Evolutionary conservation across 2,797 vertebrate genomes (phyloP), one percentile per base, ranked within the genome.

Genomic region (Pangasius mekongensis): DNA sequence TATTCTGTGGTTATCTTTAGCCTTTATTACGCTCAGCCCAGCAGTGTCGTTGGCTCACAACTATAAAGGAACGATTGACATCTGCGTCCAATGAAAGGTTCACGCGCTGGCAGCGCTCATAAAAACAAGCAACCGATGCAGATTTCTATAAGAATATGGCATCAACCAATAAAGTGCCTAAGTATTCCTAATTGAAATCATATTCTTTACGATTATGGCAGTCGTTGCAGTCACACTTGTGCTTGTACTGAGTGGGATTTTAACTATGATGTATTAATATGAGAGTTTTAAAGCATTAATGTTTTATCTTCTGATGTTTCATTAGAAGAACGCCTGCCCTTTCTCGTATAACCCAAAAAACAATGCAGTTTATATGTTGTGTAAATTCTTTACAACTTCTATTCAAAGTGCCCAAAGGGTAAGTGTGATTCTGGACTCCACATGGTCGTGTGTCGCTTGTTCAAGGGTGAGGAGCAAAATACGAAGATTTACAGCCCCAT

Each of bases 41-140:
- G 24, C 81, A n/a, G 58, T 30, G 24, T 49, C 9, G 22, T 69
- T 47, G 87, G 62, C 87, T 82, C 22, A 16, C 52, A 36, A 56
- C 77, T 66, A 39, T 84, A 85, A 85, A 85, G 83, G 3, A 85
- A 33, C 33, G 0, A 60, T 36, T 24, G 62, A 85, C 87, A 88
- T 80, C 82, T 88, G 87, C n/a, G 20, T 84, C 60, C 33, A 13
- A 84, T 84, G 80, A 84, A 84, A 84, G 1, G 71, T 62, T 80
- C 49, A 78, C n/a, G 24, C 5, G 43, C 64, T 80, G 30, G n/a
- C 73, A 78, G 64, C 20, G 33, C 33, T 71, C 62, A 49, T 60
- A 80, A 84, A 88, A 80, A 81, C 36, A 54, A 88, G 62, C 83
- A 60, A 30, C 39, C 11, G 33, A 81, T 62, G 20, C 14, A 47